Evolutionary conservation across 2,888 invertebrate species (phyloP).

Genomic region (Harmothoe impar): DNA sequence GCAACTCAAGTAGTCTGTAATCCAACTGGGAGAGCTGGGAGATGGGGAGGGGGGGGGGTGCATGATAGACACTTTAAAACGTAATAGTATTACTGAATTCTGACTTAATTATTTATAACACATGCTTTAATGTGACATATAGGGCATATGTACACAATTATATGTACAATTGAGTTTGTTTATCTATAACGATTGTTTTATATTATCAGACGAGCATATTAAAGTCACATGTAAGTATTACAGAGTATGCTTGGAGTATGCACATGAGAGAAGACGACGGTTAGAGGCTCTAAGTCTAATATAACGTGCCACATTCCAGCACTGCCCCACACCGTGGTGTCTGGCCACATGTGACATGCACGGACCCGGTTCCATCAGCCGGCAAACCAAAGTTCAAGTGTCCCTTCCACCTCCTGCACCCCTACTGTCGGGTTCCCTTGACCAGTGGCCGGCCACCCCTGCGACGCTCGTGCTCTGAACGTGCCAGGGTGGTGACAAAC

Average conservation of each 20-base stretch:
- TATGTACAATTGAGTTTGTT: no score
- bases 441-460: slow-evolving; percentile 4
- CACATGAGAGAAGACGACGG: neutral
- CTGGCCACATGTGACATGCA: neutral
- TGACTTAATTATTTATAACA: no score
- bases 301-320: slow-evolving; percentile 3
- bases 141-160: no score
- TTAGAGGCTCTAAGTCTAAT: neutral
- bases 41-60: no score
- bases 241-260: neutral
- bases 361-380: neutral
- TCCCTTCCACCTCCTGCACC: slow-evolving; percentile 14
- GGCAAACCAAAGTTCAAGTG: slow-evolving; percentile 25
- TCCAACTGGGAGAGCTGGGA: no score
- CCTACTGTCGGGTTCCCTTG: neutral
- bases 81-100: no score
- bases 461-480: slow-evolving; percentile 29
- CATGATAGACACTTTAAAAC: no score
- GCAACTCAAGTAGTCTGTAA: no score
- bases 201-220: no score
- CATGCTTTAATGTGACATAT: no score
- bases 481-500: slow-evolving; percentile 1
- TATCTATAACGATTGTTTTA: no score
- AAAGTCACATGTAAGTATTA: no score
- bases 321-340: neutral